Conservation (phyloP, 64 coral and sea anemone species). For the Astreopora myriophthalma region DNA sequence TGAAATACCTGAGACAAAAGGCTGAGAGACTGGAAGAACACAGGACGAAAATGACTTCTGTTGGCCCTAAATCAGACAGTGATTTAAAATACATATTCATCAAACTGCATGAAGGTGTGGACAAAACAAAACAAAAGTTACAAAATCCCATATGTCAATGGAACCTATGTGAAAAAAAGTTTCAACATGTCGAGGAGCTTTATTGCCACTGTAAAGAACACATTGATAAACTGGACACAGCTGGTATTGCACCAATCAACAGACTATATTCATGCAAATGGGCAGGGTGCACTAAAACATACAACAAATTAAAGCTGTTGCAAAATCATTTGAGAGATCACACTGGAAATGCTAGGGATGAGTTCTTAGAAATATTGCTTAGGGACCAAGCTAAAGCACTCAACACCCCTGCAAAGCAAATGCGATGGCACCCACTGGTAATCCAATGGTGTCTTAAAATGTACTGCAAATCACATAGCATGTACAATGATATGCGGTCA, state of each 20-base stretch:
- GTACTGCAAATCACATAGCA: conserved; percentile 52
- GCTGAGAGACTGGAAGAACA: conserved; percentile 42
- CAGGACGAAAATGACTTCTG: conserved; percentile 49
- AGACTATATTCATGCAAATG: conserved; percentile 48
- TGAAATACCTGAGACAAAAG: conserved; percentile 41
- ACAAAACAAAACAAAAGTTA: conserved; percentile 22
- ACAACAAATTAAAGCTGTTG: conserved; percentile 47
- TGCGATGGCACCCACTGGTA: conserved; percentile 60
- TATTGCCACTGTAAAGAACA: conserved; percentile 60
- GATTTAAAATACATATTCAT: conserved; percentile 54
- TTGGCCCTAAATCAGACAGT: conserved; percentile 24
- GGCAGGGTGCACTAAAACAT: conserved; percentile 58
- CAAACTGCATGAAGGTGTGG: conserved; percentile 26
- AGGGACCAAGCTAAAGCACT: conserved; percentile 59
- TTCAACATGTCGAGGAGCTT: conserved; percentile 72
- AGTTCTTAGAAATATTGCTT: conserved; percentile 57
- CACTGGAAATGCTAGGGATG: conserved; percentile 36
- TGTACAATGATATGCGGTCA: conserved; percentile 53
- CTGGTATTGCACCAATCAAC: conserved; percentile 31
- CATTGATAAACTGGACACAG: conserved; percentile 39
- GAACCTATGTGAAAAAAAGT: conserved; percentile 31
- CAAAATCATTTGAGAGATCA: conserved; percentile 76
- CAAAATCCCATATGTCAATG: conserved; percentile 47
- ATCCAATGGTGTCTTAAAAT: conserved; percentile 62
- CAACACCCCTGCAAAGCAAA: conserved; percentile 46